Conservation (phyloP, 1,140 invertebrate species). For the Cardiocondyla obscurior region DNA sequence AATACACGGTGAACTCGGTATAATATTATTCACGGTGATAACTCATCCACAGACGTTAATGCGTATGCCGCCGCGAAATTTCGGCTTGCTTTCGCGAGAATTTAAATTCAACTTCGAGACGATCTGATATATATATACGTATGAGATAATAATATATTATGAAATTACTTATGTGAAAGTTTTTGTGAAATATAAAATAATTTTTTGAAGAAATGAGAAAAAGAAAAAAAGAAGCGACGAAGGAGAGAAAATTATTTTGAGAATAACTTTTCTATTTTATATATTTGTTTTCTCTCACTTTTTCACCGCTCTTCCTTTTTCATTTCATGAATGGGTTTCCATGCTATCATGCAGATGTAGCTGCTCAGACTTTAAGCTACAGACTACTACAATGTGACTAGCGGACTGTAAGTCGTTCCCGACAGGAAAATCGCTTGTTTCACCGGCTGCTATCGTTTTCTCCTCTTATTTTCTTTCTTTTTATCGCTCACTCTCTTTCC, state of each 20-base stretch:
- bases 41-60: constrained; percentile 40
- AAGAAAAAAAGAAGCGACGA: too few relatives aligned
- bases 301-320: constrained; percentile 41
- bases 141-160: neutral
- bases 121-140: too few relatives aligned
- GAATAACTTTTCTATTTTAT: constrained; percentile 3
- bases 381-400: constrained; percentile 70
- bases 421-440: constrained; percentile 67
- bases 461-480: neutral
- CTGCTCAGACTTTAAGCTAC: constrained; percentile 43
- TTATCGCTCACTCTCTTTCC: neutral
- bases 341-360: constrained; percentile 56
- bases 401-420: constrained; percentile 67
- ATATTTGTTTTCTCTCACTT: neutral
- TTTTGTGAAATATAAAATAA: neutral
- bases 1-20: constrained; percentile 32
- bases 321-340: constrained; percentile 72
- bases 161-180: neutral
- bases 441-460: constrained; percentile 28
- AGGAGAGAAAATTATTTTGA: too few relatives aligned
- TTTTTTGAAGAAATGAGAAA: too few relatives aligned
- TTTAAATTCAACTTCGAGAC: too few relatives aligned
- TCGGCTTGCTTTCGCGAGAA: neutral
- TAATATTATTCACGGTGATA: constrained; percentile 39
- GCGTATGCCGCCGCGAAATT: constrained; percentile 17